phyloP scores from a whole-genome alignment of 2,113 vertebrate species.

The Urocitellus parryii region DNA sequence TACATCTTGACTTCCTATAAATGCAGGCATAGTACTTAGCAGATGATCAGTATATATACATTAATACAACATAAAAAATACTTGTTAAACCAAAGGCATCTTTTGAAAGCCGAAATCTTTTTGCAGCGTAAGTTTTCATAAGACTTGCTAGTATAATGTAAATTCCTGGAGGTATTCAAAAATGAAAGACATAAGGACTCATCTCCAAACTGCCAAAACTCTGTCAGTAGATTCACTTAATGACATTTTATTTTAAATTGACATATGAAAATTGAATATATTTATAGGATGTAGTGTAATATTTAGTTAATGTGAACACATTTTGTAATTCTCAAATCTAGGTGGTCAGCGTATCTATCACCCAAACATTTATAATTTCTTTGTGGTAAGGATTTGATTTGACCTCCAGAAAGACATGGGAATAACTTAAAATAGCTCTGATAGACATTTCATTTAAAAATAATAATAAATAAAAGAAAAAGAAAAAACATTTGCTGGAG shows the following conservation, averaged over 20 bases:
- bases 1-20: conserved; percentile 17
- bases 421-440: not conserved
- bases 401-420: not conserved
- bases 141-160: not conserved
- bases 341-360: not conserved
- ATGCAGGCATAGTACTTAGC: not conserved
- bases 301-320: not conserved
- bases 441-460: not conserved
- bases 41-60: not conserved
- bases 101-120: not conserved
- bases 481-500: not conserved
- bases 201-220: not conserved
- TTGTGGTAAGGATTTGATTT: not conserved
- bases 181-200: not conserved
- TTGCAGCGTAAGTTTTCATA: not conserved
- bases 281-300: not conserved
- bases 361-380: not conserved
- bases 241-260: not conserved
- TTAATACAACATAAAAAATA: not conserved
- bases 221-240: not conserved
- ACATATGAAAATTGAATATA: not conserved
- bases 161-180: not conserved
- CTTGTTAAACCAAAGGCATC: not conserved
- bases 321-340: not conserved
- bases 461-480: not conserved